phyloP scores from a whole-genome alignment of 2,888 invertebrate genomes.

The Colletes collaris region DNA sequence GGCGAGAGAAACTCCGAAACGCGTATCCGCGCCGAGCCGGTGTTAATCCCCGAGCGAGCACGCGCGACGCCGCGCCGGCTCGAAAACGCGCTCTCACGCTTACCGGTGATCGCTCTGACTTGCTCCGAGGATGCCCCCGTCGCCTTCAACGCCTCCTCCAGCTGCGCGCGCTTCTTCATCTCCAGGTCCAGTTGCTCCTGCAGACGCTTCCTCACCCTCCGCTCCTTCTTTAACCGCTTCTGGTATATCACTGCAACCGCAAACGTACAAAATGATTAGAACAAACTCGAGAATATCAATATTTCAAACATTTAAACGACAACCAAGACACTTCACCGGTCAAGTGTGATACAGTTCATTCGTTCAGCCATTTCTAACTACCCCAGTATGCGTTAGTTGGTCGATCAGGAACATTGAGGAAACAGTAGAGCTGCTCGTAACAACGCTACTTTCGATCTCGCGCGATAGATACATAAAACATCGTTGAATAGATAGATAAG shows the following conservation, averaged over 20 bases:
- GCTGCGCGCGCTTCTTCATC: constrained; percentile 90
- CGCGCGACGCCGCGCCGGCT: constrained; percentile 5
- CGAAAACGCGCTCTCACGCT: constrained; percentile 68
- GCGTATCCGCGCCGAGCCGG: neutral
- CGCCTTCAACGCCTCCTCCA: constrained; percentile 91
- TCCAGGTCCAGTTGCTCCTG: constrained; percentile 94
- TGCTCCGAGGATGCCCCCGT: constrained; percentile 90
- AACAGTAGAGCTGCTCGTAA: too few species aligned
- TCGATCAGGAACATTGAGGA: too few species aligned
- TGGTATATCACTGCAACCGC: constrained; percentile 91
- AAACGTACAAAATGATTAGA: constrained; percentile 9
- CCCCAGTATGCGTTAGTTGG: too few species aligned
- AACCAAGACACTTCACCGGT: too few species aligned
- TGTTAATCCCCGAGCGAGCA: constrained; percentile 27
- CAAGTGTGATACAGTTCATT: too few species aligned
- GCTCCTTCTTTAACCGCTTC: constrained; percentile 94
- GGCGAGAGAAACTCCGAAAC: constrained; percentile 36
- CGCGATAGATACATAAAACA: too few species aligned
- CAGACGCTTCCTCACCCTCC: constrained; percentile 91
- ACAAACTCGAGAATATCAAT: too few species aligned
- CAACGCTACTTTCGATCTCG: too few species aligned
- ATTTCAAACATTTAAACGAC: too few species aligned
- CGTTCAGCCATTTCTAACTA: too few species aligned
- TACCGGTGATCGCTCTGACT: constrained; percentile 91
- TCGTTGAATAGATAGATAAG: too few species aligned